phyloP scores from a whole-genome alignment of 2,888 invertebrate species.

The Tricholauxania praeusta region DNA sequence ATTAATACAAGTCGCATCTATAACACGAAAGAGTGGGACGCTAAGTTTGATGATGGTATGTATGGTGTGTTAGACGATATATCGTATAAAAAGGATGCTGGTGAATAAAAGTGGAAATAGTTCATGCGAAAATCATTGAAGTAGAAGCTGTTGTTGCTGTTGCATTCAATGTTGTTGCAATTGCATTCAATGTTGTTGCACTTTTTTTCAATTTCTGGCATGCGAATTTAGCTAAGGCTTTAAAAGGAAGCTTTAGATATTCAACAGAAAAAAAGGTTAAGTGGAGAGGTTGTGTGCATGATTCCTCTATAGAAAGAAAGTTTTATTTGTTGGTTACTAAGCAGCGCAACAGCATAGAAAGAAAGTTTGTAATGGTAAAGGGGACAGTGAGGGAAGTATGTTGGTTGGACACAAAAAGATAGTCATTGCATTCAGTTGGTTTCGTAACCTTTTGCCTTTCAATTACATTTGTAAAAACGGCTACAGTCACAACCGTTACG shows the following conservation, averaged over 20 bases:
- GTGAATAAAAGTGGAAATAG: conserved; percentile 1
- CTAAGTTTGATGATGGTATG: too few relatives aligned
- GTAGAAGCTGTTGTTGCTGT: background rate
- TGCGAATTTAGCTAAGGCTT: too few relatives aligned
- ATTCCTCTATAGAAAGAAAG: too few relatives aligned
- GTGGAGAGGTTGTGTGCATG: conserved; percentile 11
- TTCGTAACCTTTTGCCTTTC: conserved; percentile 14
- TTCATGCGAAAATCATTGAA: conserved; percentile 9
- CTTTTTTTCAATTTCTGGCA: background rate
- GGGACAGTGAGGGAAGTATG: too few relatives aligned
- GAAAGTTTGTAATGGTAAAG: too few relatives aligned
- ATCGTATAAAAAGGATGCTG: background rate
- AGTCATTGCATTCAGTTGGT: background rate
- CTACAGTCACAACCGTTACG: too few relatives aligned
- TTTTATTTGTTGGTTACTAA: background rate
- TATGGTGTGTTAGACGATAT: background rate
- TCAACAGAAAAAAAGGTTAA: conserved; percentile 15
- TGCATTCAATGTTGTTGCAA: too few relatives aligned
- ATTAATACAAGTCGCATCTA: conserved; percentile 16
- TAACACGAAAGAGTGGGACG: background rate
- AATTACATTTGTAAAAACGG: conserved; percentile 3
- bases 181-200: conserved; percentile 22
- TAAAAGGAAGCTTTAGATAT: background rate
- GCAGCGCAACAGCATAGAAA: background rate
- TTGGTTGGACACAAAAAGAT: background rate